These are phyloP conservation scores for Cephus pulcher DNA, from an alignment of 2,888 invertebrate species.

Conservation along the genomic window DNA sequence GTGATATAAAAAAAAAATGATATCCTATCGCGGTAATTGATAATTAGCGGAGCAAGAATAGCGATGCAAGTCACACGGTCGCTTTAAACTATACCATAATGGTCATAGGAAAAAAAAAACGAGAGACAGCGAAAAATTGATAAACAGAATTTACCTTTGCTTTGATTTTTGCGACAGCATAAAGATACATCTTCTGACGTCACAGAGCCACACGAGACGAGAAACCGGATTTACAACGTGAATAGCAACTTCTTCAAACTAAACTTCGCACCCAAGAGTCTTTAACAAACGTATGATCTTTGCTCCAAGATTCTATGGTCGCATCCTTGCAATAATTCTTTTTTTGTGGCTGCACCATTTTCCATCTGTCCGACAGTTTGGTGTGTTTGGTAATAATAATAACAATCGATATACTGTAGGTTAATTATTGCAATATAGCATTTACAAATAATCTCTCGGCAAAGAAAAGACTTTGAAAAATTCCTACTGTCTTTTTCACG, in stretches of 20 bases:
- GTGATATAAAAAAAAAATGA: neutral
- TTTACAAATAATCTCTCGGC: neutral
- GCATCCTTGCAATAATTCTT: neutral
- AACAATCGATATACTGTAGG: no score
- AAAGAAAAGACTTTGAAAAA: neutral
- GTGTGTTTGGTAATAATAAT: neutral
- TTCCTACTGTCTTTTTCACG: neutral
- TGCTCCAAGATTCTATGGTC: neutral
- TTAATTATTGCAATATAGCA: no score
- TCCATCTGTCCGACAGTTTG: neutral
- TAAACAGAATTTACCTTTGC: neutral
- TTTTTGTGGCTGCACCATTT: neutral
- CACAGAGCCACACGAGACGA: neutral
- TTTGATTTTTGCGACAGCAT: neutral
- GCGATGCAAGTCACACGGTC: neutral
- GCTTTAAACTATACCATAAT: neutral
- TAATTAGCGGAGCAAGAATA: neutral
- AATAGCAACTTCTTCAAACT: neutral
- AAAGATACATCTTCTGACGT: neutral
- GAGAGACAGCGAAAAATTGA: neutral
- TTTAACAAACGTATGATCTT: neutral
- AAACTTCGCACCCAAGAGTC: neutral
- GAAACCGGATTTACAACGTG: neutral
- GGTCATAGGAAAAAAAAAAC: neutral
- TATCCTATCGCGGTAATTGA: neutral